Conservation (phyloP, 2,797 vertebrate genomes). For the Leptatherina wallacei region DNA sequence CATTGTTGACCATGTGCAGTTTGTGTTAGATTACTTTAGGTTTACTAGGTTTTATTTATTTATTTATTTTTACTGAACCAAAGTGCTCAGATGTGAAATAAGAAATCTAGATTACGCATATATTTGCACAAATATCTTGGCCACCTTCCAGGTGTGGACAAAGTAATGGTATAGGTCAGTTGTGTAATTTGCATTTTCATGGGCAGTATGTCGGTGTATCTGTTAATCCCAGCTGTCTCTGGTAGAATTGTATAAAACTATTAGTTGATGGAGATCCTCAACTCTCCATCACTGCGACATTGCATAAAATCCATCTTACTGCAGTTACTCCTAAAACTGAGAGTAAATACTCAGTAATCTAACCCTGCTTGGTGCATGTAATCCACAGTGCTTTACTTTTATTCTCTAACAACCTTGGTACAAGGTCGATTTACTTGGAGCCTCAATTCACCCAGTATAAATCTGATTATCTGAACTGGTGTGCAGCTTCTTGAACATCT, state of each 20-base stretch:
- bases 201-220: not conserved
- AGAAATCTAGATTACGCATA: not conserved
- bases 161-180: not conserved
- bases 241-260: not conserved
- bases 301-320: not conserved
- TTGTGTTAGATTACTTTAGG: too few relatives aligned
- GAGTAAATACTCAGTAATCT: not conserved
- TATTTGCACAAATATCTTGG: not conserved
- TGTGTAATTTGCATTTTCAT: not conserved
- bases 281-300: not conserved
- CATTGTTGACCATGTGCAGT: too few relatives aligned
- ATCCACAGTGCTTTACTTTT: too few relatives aligned
- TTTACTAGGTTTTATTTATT: too few relatives aligned
- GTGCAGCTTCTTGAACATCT: not conserved
- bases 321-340: not conserved
- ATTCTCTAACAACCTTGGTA: too few relatives aligned
- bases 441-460: not conserved
- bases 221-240: too few relatives aligned
- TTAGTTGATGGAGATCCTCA: not conserved
- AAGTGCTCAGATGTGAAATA: not conserved
- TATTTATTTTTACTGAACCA: not conserved
- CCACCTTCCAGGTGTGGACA: not conserved
- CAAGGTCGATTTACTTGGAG: not conserved
- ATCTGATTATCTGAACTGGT: not conserved
- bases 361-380: too few relatives aligned